Evolutionary conservation across 2,113 vertebrate genomes (phyloP).

Genomic region (Dipodomys ordii): DNA sequence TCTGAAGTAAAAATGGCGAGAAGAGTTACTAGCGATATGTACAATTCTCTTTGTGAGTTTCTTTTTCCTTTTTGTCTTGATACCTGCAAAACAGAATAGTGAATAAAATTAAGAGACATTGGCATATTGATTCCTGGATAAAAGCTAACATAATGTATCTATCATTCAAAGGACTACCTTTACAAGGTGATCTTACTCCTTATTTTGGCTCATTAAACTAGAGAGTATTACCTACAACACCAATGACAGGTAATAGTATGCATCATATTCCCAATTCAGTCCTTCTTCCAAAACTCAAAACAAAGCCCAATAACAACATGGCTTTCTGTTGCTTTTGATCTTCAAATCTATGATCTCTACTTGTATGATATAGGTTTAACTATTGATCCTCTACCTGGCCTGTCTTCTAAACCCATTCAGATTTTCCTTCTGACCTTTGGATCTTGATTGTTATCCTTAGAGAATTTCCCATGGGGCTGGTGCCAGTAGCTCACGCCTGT

Average conservation of each 20-base stretch:
- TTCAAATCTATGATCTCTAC: neutral
- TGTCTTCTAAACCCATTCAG: no score
- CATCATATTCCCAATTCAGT: no score
- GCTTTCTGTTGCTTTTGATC: no score
- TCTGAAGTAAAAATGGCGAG: neutral
- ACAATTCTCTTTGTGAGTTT: neutral
- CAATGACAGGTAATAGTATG: no score
- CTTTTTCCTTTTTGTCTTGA: neutral
- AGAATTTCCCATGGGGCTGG: no score
- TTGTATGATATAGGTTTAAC: neutral
- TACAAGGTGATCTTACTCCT: neutral
- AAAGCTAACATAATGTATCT: neutral
- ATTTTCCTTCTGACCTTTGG: no score
- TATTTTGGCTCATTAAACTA: neutral
- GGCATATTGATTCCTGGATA: neutral
- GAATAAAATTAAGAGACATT: neutral
- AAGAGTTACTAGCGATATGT: neutral
- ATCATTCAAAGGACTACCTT: neutral
- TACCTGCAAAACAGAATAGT: slow-evolving; percentile 2
- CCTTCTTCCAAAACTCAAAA: no score
- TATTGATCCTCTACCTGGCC: no score
- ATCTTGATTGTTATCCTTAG: no score
- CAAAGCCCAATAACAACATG: no score
- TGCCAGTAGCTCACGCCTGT: no score
- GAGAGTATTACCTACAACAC: neutral